Evolutionary conservation across 2,888 invertebrate species (phyloP), one percentile per base, ranked within the genome.

Genomic region (Mythimna pallens): DNA sequence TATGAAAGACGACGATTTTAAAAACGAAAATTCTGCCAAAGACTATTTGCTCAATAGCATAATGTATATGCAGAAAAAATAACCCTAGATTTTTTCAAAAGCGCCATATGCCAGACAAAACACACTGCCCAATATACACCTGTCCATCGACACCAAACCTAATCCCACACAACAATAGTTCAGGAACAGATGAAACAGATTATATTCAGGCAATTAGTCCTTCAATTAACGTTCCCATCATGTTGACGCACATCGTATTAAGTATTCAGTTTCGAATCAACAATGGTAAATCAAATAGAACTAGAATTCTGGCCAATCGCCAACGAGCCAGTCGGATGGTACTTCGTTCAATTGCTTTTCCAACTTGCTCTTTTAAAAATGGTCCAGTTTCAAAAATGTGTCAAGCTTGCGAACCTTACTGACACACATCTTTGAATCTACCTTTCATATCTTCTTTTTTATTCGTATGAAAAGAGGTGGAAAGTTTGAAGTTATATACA

Each of bases 331-430:
- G 67, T 57, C n/a, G 36, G 68, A 17, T 34, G 22, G 52, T 47
- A 62, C 57, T 70, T 64, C 52, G 76, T 71, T 68, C 72, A 58
- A 72, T 72, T 72, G 72, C 62, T 62, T 61, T 54, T 22, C n/a
- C 36, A 79, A 78, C 80, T 80, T 73, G 62, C 73, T 68, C 64
- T 80, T 81, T 79, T 67, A 68, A 10, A 66, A 72, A 78, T 54
- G 82, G 73, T 69, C 65, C 36, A 73, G 62, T 77, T 80, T 77
- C n/a, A 57, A 52, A 80, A 66, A 80, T 76, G 63, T 80, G 78
- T 74, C 80, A 78, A 80, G 68, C 50, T 65, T 40, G 55, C 30
- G 17, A 36, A 57, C 36, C 22, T 61, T 22, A 50, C 30, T 80
- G 74, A 67, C 77, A 77, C 58, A 80, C 63, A 66, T 80, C 40